A percentile compares a stretch with the other conserved stretches of the same genome.
These are phyloP conservation scores for Clitarchus hookeri DNA, from an alignment of 2,888 invertebrate species.

Conservation along the genomic window DNA sequence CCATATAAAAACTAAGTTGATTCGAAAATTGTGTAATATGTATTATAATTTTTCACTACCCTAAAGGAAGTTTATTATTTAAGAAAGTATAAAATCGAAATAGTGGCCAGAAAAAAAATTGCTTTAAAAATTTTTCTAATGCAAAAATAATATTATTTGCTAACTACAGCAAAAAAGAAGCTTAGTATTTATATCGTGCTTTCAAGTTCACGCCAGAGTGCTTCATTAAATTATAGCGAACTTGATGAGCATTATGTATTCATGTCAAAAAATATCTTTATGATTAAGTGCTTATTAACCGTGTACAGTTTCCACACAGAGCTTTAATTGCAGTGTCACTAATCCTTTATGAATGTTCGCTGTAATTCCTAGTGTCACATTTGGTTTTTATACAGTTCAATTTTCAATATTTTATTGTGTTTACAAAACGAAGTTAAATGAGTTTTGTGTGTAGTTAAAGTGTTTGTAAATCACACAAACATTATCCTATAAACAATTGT, in stretches of 20 bases:
- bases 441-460: neutral
- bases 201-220: neutral
- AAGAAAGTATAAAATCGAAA: too few relatives aligned
- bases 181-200: constrained; percentile 8
- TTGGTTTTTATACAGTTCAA: neutral
- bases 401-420: neutral
- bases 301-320: too few relatives aligned
- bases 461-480: neutral
- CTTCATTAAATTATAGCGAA: neutral
- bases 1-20: too few relatives aligned
- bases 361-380: neutral
- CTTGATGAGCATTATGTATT: neutral
- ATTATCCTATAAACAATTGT: neutral
- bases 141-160: neutral
- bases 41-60: too few relatives aligned
- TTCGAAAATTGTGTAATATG: too few relatives aligned
- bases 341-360: neutral
- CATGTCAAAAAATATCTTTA: too few relatives aligned
- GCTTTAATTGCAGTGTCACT: neutral
- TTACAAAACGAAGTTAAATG: neutral
- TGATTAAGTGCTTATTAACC: too few relatives aligned
- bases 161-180: neutral
- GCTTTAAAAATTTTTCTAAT: neutral
- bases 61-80: too few relatives aligned
- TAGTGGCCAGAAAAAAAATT: neutral